Conservation (phyloP, 2,113 vertebrate species). For the Forbesichthys papilliferus region DNA sequence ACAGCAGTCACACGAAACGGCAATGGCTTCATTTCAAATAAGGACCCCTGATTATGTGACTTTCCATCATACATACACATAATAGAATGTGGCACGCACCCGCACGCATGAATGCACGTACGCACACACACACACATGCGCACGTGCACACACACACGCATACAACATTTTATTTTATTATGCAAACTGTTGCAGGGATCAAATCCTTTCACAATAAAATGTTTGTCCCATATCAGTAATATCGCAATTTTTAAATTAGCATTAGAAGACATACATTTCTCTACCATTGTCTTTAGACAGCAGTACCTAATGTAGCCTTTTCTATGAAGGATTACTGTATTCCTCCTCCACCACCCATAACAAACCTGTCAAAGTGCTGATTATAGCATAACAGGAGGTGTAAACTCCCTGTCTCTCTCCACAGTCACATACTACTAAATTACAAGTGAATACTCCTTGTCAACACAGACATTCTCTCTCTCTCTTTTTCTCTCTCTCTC, state of each 20-base stretch:
- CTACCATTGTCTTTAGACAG: too few relatives aligned
- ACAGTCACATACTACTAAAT: constrained; percentile 25
- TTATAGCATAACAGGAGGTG: background rate
- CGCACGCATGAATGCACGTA: background rate
- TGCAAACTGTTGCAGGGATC: background rate
- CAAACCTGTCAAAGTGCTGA: constrained; percentile 1
- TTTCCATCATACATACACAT: constrained; percentile 13
- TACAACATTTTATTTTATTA: background rate
- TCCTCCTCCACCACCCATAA: background rate
- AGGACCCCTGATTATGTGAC: constrained; percentile 55
- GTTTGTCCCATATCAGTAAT: too few relatives aligned
- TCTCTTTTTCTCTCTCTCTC: background rate
- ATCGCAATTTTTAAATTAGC: too few relatives aligned
- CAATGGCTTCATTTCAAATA: constrained; percentile 63
- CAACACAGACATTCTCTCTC: background rate
- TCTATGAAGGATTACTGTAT: too few relatives aligned
- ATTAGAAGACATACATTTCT: too few relatives aligned
- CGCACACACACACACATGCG: background rate
- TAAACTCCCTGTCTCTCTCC: background rate
- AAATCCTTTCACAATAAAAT: too few relatives aligned
- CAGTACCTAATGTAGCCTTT: too few relatives aligned
- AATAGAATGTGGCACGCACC: background rate
- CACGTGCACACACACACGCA: background rate
- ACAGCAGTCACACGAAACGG: constrained; percentile 30
- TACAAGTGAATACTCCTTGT: constrained; percentile 24